Conservation (phyloP, 2,113 vertebrate genomes). For the Semnornis frantzii region DNA sequence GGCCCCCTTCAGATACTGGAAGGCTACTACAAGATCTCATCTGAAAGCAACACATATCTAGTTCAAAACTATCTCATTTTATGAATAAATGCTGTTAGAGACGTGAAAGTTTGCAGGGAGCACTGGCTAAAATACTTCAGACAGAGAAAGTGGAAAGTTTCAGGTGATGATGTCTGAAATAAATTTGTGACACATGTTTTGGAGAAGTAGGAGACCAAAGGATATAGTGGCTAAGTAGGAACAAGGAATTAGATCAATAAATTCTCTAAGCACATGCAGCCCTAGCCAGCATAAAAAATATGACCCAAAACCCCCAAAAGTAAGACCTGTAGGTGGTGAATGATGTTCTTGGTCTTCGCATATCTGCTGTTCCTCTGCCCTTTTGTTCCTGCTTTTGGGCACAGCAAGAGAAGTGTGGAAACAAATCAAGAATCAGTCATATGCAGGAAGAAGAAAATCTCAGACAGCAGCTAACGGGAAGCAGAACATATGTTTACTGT, state of each 20-base stretch:
- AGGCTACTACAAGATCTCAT: not conserved
- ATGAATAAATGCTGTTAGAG: not conserved
- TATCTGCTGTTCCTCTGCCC: constrained; percentile 23
- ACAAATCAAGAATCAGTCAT: constrained; percentile 9
- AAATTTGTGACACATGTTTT: not conserved
- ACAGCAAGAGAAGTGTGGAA: constrained; percentile 29
- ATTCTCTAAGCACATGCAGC: not conserved
- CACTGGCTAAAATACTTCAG: not conserved
- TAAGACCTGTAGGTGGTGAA: not conserved
- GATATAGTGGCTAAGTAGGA: not conserved
- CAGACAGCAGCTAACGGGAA: not conserved
- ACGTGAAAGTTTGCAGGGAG: not conserved
- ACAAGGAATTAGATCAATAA: constrained; percentile 9
- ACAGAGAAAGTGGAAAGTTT: not conserved
- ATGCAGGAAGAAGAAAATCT: constrained; percentile 13
- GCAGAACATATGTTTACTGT: constrained; percentile 51
- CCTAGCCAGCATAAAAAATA: not conserved
- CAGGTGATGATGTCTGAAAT: not conserved
- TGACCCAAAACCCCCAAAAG: not conserved
- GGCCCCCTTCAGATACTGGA: no score
- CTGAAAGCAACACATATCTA: fast-evolving
- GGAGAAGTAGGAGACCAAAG: not conserved
- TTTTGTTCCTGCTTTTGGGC: constrained; percentile 52
- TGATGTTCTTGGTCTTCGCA: constrained; percentile 1
- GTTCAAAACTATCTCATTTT: not conserved